Base-by-base conservation (phyloP, 2,113 vertebrate species). In the Solea solea region DNA sequence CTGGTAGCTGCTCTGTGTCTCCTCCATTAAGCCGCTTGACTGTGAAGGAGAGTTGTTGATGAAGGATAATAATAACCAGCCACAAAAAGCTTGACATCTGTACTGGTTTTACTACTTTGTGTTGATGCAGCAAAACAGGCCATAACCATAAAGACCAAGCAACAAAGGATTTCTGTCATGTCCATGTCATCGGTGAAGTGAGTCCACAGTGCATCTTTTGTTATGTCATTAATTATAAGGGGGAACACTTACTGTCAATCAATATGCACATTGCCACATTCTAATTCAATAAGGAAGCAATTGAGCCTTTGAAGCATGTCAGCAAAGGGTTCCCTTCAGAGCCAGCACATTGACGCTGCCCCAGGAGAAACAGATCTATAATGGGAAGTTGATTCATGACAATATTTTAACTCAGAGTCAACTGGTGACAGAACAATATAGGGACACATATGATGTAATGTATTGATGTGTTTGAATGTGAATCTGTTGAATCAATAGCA, bases 201-300 rank as follows among this genome's bases (percentile, higher is more conserved):
- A 80, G 45, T 52, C 56, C 53, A 60, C 28, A 51, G 21, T 56
- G 10, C 7, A 40, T 71, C 44, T 11, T 48, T 1, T 61, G 56
- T 7, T n/a, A 55, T 44, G 16, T 13, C 40, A 69, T 72, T 61
- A 69, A 82, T 80, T 53, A 74, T 50, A 27, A 48, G 57, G 8
- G 44, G 48, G 52, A 27, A 58, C 49, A 52, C 34, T 75, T 49
- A 44, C 25, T 42, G 63, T 53, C 50, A 69, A 78, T 86, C 76
- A 69, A 84, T 84, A 84, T 34, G 51, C 49, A 71, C 48, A 68
- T 75, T 64, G 51, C 57, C 45, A 64, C 53, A 68, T 28, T 61
- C 45, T 67, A 62, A 78, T 73, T 66, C 78, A 76, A 72, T 74
- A 46, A 71, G 42, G 75, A 64, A 64, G 21, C 66, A 39, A 65